Evolutionary conservation across 1,140 invertebrate species (phyloP).

Genomic region (Drosophila kohkoa): DNA sequence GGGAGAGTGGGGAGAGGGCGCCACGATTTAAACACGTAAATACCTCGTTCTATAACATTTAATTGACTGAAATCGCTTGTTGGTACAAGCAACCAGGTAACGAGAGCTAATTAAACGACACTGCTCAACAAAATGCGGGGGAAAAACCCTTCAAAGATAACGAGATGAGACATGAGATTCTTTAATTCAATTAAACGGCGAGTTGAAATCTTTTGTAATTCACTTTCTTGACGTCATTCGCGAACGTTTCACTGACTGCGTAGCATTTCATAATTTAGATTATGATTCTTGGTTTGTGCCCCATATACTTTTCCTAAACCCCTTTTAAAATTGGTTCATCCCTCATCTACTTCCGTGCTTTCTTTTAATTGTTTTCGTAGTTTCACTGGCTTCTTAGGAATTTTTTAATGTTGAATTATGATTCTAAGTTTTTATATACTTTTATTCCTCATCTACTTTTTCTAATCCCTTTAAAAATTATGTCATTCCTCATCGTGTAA

Average conservation of each 20-base stretch:
- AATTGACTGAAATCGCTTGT: constrained; percentile 47
- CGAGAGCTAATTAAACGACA: constrained; percentile 56
- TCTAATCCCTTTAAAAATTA: too few species aligned
- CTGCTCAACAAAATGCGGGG: constrained; percentile 11
- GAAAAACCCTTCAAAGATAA: not conserved
- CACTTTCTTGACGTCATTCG: not conserved
- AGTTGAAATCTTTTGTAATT: too few species aligned
- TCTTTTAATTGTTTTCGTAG: not conserved
- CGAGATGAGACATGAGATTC: not conserved
- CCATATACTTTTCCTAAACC: not conserved
- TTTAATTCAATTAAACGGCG: not conserved
- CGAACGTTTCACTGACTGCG: constrained; percentile 6
- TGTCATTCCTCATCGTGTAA: too few species aligned
- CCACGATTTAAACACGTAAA: constrained; percentile 30
- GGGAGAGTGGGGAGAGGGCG: not conserved
- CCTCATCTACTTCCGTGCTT: not conserved
- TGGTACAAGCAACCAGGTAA: constrained; percentile 25
- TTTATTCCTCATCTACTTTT: too few species aligned
- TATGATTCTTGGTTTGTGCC: not conserved
- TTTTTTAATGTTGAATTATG: too few species aligned
- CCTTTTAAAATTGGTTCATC: not conserved
- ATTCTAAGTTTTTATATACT: too few species aligned
- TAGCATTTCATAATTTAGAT: not conserved
- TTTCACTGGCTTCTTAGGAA: not conserved
- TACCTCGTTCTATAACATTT: constrained; percentile 34